Evolutionary conservation across 35 echinoderm and acorn worm genomes (phyloP), one percentile per base, ranked within the genome.

Genomic region (Heliocidaris erythrogramma): DNA sequence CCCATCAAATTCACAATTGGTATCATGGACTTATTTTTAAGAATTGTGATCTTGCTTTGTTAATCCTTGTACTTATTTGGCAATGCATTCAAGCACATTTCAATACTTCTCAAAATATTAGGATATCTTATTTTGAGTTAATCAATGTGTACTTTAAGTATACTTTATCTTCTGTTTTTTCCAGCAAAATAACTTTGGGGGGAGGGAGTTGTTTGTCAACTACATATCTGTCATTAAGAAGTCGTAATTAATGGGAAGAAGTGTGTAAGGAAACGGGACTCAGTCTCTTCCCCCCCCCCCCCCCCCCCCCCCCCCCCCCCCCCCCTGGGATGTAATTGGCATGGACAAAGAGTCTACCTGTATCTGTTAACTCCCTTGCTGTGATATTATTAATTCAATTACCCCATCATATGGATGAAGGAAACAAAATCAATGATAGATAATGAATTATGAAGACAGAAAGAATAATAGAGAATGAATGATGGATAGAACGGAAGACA

Each of bases 311-410:
- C 65, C 65, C 5, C n/a, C 65, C 65, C 5, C n/a, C 65, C 65
- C 5, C 65, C 65, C 8, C 8, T 78, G 65, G 65, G 65, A 78
- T 78, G 21, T 78, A n/a, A 78, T 27, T 4, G 65, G 65, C 27
- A n/a, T 21, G 27, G 65, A 78, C 65, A 78, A 78, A 27, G 35
- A 42, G 65, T 78, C 65, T 78, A 78, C 65, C 65, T 78, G 65
- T 78, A 78, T 78, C 65, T 78, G 21, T n/a, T 78, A 78, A 78
- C 27, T 78, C 65, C 65, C 65, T 78, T 78, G 65, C 65, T 78
- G 21, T 24, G 65, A 78, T n/a, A 78, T 78, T 21, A 18, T 78
- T 78, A 27, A 78, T 78, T 78, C 65, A 78, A 78, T 78, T 78
- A 78, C 2, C 27, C 65, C 21, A 78, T 78, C 65, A 78, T 24